Conservation (phyloP, 2,888 invertebrate genomes). For the Ceraclea dissimilis region DNA sequence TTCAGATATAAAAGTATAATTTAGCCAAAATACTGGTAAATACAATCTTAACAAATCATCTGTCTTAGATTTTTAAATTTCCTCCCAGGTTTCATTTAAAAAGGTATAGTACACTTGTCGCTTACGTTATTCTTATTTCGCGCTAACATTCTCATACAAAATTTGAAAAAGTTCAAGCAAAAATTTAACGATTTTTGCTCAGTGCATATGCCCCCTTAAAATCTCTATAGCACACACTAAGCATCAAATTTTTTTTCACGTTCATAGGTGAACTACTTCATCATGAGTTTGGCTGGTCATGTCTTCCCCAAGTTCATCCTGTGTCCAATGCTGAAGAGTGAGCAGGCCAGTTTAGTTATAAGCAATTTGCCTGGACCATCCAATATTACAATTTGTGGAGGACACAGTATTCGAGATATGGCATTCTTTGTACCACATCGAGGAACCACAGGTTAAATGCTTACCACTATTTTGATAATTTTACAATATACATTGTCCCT, state of each 20-base stretch:
- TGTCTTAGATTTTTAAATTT: too few relatives aligned
- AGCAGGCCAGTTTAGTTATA: constrained; percentile 43
- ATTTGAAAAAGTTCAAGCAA: too few relatives aligned
- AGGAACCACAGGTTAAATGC: constrained; percentile 40
- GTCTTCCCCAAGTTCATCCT: constrained; percentile 40
- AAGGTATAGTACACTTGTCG: too few relatives aligned
- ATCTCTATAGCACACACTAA: neutral
- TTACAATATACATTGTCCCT: too few relatives aligned
- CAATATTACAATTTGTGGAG: constrained; percentile 36
- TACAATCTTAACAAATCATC: too few relatives aligned
- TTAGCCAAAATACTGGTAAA: too few relatives aligned
- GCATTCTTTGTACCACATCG: constrained; percentile 48
- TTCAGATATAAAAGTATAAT: too few relatives aligned
- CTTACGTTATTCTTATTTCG: too few relatives aligned
- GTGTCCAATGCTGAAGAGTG: constrained; percentile 36
- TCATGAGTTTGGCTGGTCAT: constrained; percentile 39
- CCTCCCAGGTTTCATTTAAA: too few relatives aligned
- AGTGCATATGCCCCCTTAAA: too few relatives aligned
- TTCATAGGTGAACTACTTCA: constrained; percentile 44
- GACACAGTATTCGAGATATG: constrained; percentile 38
- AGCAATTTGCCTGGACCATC: constrained; percentile 48
- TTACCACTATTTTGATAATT: neutral
- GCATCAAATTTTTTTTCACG: neutral
- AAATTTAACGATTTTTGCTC: too few relatives aligned
- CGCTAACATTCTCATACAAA: too few relatives aligned